Percentiles rank a stretch among this genome's conserved stretches.
Conservation (phyloP, 30 jellyfish, hydroid and myxozoan genomes). For the Hydractinia echinata region DNA sequence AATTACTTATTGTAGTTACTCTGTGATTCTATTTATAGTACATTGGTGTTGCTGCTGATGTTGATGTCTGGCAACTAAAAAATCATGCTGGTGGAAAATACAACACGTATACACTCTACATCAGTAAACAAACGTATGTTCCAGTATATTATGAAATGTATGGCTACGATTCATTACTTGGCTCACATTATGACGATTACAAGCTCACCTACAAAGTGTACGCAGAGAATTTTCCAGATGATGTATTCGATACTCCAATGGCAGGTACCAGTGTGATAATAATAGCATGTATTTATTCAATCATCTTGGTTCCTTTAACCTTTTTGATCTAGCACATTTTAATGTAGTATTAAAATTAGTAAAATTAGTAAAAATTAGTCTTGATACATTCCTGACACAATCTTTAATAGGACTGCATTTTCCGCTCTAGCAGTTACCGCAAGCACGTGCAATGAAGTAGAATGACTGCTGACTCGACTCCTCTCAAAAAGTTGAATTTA, state of each 20-base stretch:
- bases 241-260: constrained; percentile 38
- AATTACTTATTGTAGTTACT: neutral
- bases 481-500: too few species aligned
- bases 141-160: constrained; percentile 46
- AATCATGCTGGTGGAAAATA: constrained; percentile 31
- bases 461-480: too few species aligned
- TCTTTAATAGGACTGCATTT: too few species aligned
- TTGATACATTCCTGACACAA: too few species aligned
- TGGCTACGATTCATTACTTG: constrained; percentile 43
- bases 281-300: too few species aligned
- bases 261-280: constrained; percentile 13
- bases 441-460: too few species aligned
- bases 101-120: constrained; percentile 30
- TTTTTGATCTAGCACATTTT: too few species aligned
- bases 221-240: constrained; percentile 16
- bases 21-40: constrained; percentile 5
- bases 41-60: constrained; percentile 20
- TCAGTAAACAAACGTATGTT: neutral
- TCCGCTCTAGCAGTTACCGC: too few species aligned
- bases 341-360: too few species aligned
- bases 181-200: constrained; percentile 51
- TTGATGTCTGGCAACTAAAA: constrained; percentile 53
- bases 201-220: constrained; percentile 1
- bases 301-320: too few species aligned
- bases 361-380: too few species aligned